These are phyloP conservation scores for Lasioglossum figueresi DNA, from an alignment of 2,888 invertebrate species.

Conservation along the genomic window DNA sequence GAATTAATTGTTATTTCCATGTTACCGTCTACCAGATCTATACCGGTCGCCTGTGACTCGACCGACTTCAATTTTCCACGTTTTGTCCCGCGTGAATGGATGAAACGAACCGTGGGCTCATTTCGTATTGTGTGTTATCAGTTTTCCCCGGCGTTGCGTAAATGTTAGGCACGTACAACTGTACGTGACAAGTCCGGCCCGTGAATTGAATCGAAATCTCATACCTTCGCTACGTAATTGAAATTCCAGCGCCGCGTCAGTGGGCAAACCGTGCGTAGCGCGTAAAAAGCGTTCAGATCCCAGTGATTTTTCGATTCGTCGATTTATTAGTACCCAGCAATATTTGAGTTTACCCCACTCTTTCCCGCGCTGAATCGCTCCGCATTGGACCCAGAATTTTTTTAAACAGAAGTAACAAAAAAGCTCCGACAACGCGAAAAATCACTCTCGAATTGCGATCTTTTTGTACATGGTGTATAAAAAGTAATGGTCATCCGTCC, in stretches of 20 bases:
- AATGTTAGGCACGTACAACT: constrained; percentile 58
- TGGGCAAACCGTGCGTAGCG: constrained; percentile 16
- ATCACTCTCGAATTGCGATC: neutral
- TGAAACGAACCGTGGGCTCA: constrained; percentile 41
- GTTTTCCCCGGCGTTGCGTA: constrained; percentile 36
- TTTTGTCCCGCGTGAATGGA: constrained; percentile 15
- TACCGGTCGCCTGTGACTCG: neutral
- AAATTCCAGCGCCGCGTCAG: constrained; percentile 46
- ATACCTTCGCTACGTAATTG: constrained; percentile 46
- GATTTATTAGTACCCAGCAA: neutral
- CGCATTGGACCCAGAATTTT: neutral
- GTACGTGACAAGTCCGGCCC: constrained; percentile 59
- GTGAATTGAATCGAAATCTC: constrained; percentile 55
- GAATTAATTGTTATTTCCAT: constrained; percentile 39
- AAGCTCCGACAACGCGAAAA: neutral
- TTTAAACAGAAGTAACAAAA: neutral
- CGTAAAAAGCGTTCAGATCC: constrained; percentile 13
- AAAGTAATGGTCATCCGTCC: no score
- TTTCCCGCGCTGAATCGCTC: neutral
- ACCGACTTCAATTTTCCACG: neutral
- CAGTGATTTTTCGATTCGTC: neutral
- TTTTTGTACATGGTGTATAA: neutral
- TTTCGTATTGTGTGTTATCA: constrained; percentile 44
- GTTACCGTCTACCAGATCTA: constrained; percentile 13
- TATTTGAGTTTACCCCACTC: neutral